These are phyloP conservation scores for Rhabdophis nuchalis DNA, from an alignment of 2,797 vertebrate genomes.

Conservation along the genomic window DNA sequence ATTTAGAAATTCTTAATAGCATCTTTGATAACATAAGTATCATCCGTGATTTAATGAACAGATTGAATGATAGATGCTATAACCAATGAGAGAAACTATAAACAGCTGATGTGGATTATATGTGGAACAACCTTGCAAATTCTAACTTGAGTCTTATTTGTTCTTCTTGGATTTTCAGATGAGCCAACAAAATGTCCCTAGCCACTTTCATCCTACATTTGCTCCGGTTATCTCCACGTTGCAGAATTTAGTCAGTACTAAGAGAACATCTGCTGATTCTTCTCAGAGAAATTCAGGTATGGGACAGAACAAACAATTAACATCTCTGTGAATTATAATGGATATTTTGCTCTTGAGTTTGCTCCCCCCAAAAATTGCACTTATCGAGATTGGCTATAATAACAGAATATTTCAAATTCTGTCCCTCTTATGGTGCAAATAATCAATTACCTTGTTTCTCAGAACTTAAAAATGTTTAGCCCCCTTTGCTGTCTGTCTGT, in stretches of 20 bases:
- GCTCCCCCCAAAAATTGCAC: not conserved
- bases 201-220: slow-evolving; percentile 64
- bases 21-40: not conserved
- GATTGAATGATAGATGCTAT: not conserved
- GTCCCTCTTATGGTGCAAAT: not conserved
- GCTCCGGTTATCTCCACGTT: slow-evolving; percentile 65
- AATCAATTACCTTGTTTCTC: not conserved
- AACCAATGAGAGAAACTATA: not conserved
- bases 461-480: not conserved
- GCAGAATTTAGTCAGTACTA: slow-evolving; percentile 69
- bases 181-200: slow-evolving; percentile 67
- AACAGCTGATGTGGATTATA: not conserved
- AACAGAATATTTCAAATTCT: not conserved
- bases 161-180: slow-evolving; percentile 65
- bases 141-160: not conserved
- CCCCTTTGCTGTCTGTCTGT: not conserved
- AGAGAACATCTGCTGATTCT: slow-evolving; percentile 67
- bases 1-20: not conserved
- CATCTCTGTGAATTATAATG: not conserved
- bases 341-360: not conserved
- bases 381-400: not conserved
- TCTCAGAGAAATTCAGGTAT: slow-evolving; percentile 76
- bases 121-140: not conserved
- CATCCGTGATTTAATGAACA: not conserved
- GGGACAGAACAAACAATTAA: not conserved